Conservation (phyloP, 2,113 vertebrate species). For the Callipepla californica region DNA sequence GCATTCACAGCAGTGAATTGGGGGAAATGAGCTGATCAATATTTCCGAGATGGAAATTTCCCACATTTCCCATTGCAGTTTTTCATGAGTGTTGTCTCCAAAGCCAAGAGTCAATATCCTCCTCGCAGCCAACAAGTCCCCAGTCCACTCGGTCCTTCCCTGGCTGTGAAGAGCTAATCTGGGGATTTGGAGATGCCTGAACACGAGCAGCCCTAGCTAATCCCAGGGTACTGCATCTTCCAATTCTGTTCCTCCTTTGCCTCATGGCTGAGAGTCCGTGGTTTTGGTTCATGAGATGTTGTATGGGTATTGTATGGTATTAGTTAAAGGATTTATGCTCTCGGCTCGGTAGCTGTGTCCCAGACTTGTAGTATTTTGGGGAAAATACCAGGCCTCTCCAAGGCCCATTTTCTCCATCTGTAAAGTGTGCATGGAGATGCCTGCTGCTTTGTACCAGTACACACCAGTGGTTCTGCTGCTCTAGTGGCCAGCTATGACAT, state of each 20-base stretch:
- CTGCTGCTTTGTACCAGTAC: background rate
- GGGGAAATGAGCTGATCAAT: background rate
- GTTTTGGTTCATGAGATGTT: background rate
- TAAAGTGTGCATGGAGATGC: background rate
- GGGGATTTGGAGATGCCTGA: background rate
- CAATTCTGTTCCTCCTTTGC: background rate
- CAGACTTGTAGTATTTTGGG: background rate
- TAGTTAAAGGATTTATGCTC: background rate
- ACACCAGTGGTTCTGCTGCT: background rate
- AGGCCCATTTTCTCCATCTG: background rate
- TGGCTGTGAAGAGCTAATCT: background rate
- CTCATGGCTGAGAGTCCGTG: background rate
- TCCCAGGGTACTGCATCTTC: background rate
- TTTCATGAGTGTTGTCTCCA: background rate
- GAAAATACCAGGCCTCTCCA: background rate
- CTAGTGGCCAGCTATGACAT: background rate
- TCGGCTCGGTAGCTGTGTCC: rapidly evolving
- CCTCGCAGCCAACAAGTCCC: background rate
- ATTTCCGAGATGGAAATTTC: constrained; percentile 6
- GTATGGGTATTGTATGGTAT: background rate
- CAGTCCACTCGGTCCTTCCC: background rate
- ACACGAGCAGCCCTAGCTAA: background rate
- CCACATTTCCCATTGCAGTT: background rate
- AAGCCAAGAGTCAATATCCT: background rate
- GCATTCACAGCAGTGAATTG: background rate